Evolutionary conservation across 2,797 vertebrate species (phyloP).

Genomic region (Nyctibius grandis): DNA sequence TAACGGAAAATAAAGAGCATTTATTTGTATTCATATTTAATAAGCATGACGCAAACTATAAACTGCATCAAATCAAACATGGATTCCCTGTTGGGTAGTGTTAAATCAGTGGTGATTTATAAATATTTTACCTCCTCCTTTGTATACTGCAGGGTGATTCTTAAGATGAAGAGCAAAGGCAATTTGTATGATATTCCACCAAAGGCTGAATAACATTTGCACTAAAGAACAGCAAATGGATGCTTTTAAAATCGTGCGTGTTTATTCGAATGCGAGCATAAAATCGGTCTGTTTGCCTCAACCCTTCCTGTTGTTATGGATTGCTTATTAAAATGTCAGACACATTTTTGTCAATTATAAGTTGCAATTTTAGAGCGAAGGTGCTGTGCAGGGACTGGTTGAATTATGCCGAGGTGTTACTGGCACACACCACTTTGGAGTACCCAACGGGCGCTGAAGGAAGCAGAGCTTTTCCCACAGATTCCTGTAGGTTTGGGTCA

Average conservation of each 20-base stretch:
- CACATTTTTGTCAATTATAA: not conserved
- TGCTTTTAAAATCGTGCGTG: not conserved
- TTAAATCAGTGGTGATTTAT: not conserved
- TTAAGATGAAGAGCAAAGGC: not conserved
- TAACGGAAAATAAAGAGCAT: not conserved
- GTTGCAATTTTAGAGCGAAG: not conserved
- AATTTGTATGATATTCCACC: not conserved
- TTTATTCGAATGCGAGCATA: not conserved
- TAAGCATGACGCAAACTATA: not conserved
- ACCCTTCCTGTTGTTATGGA: not conserved
- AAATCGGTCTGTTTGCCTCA: not conserved
- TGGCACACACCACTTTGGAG: not conserved
- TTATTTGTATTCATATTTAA: not conserved
- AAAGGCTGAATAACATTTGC: not conserved
- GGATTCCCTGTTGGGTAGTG: not conserved
- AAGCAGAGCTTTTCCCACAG: not conserved
- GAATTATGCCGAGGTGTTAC: not conserved
- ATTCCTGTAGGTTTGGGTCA: not conserved
- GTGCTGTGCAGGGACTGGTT: not conserved
- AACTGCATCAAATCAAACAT: not conserved
- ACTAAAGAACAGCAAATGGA: not conserved
- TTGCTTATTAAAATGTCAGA: not conserved
- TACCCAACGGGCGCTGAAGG: accelerated
- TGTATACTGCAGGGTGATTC: not conserved
- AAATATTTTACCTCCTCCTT: not conserved